Percentiles rank a stretch among this genome's conserved stretches.
Conservation (phyloP, 2,888 invertebrate genomes). For the Dorcus hopei region DNA sequence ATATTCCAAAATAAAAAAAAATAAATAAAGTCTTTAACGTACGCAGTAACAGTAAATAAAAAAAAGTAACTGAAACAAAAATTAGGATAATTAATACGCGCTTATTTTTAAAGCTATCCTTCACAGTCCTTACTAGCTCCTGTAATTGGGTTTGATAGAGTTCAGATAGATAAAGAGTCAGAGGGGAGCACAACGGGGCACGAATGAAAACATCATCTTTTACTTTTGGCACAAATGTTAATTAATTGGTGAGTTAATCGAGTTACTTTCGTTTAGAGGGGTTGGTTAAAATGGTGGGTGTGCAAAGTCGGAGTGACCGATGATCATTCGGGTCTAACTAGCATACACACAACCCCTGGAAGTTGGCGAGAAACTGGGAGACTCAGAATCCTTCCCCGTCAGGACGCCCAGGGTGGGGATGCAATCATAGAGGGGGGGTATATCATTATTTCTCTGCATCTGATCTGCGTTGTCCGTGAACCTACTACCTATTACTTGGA, state of each 20-base stretch:
- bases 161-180: too few relatives aligned
- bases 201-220: too few relatives aligned
- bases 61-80: too few relatives aligned
- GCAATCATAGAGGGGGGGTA: constrained; percentile 26
- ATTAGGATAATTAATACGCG: too few relatives aligned
- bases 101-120: too few relatives aligned
- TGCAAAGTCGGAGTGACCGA: not conserved
- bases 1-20: too few relatives aligned
- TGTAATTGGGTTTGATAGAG: too few relatives aligned
- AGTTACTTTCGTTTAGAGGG: not conserved
- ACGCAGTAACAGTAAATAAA: too few relatives aligned
- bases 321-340: constrained; percentile 3
- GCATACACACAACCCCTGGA: constrained; percentile 12
- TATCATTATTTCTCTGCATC: constrained; percentile 47
- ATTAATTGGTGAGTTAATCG: not conserved
- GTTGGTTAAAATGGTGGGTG: not conserved
- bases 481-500: constrained; percentile 15
- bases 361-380: constrained; percentile 37
- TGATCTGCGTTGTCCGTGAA: constrained; percentile 42
- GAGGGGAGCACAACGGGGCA: too few relatives aligned
- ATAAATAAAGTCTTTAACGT: too few relatives aligned
- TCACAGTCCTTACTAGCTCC: too few relatives aligned
- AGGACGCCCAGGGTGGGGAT: constrained; percentile 32
- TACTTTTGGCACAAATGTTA: not conserved
- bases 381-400: constrained; percentile 40